phyloP scores from a whole-genome alignment of 2,888 invertebrate genomes.

The Ceriagrion tenellum region DNA sequence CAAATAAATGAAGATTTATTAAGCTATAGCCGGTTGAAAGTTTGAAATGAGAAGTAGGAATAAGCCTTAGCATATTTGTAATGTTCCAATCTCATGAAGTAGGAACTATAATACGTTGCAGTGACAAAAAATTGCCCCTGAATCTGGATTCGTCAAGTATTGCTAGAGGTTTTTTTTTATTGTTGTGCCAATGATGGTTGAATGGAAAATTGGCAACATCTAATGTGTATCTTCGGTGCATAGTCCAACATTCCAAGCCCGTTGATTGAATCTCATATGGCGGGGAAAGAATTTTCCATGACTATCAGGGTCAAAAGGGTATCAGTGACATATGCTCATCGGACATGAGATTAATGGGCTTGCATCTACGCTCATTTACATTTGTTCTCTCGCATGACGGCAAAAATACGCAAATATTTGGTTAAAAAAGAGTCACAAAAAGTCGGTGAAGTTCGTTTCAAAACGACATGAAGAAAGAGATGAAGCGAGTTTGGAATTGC shows the following conservation, averaged over 20 bases:
- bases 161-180: too few species aligned
- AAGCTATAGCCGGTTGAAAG: too few species aligned
- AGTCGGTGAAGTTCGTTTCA: too few species aligned
- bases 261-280: conserved; percentile 7
- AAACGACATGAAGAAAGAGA: too few species aligned
- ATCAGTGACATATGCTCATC: background rate
- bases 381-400: background rate
- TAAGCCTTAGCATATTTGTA: too few species aligned
- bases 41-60: too few species aligned
- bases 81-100: too few species aligned
- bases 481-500: too few species aligned
- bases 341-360: background rate
- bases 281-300: background rate
- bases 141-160: too few species aligned
- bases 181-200: background rate
- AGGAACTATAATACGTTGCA: too few species aligned
- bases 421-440: background rate
- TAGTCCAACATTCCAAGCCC: background rate
- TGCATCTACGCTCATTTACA: background rate
- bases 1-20: too few species aligned
- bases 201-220: background rate
- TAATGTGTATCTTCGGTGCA: background rate
- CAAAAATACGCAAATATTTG: background rate
- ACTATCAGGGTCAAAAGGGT: background rate
- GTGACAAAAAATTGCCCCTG: too few species aligned